phyloP scores from a whole-genome alignment of 2,888 invertebrate species.

The Scotopteryx bipunctaria region DNA sequence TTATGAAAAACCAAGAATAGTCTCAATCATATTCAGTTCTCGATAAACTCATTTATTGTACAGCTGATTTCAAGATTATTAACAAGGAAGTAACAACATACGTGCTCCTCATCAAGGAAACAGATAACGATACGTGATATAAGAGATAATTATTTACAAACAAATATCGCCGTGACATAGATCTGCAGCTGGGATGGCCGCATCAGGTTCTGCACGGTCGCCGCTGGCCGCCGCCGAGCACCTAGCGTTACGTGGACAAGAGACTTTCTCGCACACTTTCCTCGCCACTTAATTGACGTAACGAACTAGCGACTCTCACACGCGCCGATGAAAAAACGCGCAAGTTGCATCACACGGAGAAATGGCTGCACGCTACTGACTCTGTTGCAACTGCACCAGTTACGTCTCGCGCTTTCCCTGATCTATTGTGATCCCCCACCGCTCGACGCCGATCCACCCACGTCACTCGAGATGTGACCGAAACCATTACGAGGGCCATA shows the following conservation, averaged over 20 bases:
- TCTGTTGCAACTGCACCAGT: slow-evolving; percentile 74
- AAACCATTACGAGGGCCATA: slow-evolving; percentile 55
- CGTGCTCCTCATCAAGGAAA: slow-evolving; percentile 51
- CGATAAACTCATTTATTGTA: neutral
- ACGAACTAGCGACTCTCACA: slow-evolving; percentile 77
- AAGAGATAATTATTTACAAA: slow-evolving; percentile 69
- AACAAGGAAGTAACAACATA: slow-evolving; percentile 34
- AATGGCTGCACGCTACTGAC: slow-evolving; percentile 77
- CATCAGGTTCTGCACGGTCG: slow-evolving; percentile 53
- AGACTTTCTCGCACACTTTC: slow-evolving; percentile 80
- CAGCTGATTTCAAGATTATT: slow-evolving; percentile 13
- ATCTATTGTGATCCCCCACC: slow-evolving; percentile 63
- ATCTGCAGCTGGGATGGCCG: slow-evolving; percentile 49
- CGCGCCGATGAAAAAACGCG: slow-evolving; percentile 73
- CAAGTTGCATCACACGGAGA: slow-evolving; percentile 79
- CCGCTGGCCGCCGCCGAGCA: slow-evolving; percentile 32
- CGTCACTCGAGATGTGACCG: slow-evolving; percentile 56
- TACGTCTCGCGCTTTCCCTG: slow-evolving; percentile 72
- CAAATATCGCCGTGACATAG: slow-evolving; percentile 75
- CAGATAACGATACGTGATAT: slow-evolving; percentile 53
- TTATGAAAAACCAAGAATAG: too few species aligned
- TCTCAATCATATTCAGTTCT: neutral
- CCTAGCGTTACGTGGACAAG: slow-evolving; percentile 64
- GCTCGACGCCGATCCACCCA: slow-evolving; percentile 38
- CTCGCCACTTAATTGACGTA: slow-evolving; percentile 80